Evolutionary conservation across 2,797 vertebrate species (phyloP), one percentile per base, ranked within the genome.

Genomic region (Tinamus major): DNA sequence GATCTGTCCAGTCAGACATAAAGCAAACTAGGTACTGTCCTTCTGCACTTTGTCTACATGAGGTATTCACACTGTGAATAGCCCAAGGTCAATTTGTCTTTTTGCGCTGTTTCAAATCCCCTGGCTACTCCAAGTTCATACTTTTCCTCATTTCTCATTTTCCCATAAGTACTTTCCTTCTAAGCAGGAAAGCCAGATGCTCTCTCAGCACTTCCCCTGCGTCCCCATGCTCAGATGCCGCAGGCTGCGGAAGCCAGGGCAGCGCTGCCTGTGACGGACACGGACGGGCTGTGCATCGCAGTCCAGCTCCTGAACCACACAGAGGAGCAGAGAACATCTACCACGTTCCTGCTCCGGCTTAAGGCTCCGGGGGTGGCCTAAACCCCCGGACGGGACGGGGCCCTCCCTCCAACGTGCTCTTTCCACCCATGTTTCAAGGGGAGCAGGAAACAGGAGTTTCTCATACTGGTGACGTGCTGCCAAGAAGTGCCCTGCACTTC

Each of bases 221-320:
- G 8, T 69, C 42, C 13, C 3, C 33, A 61, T 5, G 24, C 1
- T 48, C 6, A 6, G 41, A 39, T 23, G 53, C 29, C 17, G 53
- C 29, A 55, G 53, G 6, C 44, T 29, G 29, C 16, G 26, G 53
- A 55, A 16, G 41, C 0, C 27, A 12, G 10, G 2, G 42, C 44
- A 68, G 62, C 41, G 1, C 44, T 33, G 56, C 26, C 53, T n/a
- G 68, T 17, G 35, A 35, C 8, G 41, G 15, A 42, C 41, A 42
- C 41, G 41, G 41, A 42, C 41, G 5, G 41, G 41, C 14, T 42
- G 41, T 15, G 14, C 41, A 15, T 42, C 41, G 14, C 13, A 42
- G 41, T 15, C 14, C 19, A 51, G n/a, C 64, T 46, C 16, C 0
- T 0, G 1, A 3, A 35, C 5, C 0, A 71, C 51, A 11, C 48